phyloP scores from a whole-genome alignment of 2,797 vertebrate genomes.

The Sardinella longiceps region DNA sequence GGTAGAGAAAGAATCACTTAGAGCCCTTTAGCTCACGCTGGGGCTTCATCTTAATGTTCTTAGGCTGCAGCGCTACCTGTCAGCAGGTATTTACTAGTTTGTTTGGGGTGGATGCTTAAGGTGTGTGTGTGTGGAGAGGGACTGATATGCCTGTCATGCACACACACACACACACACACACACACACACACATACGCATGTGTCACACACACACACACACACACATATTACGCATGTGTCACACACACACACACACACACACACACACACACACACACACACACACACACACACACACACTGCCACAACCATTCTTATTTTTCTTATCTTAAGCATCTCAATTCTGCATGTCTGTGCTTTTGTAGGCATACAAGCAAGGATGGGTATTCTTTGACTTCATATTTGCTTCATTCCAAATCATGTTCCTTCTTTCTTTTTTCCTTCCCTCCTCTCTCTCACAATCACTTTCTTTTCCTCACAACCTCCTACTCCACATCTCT shows the following conservation, averaged over 20 bases:
- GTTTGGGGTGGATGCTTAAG: neutral
- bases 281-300: too few species aligned
- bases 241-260: too few species aligned
- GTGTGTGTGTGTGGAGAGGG: neutral
- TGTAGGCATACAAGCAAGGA: neutral
- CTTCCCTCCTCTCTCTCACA: neutral
- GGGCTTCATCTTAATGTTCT: neutral
- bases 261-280: too few species aligned
- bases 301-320: too few species aligned
- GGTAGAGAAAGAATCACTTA: neutral
- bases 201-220: conserved; percentile 3
- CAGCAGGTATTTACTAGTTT: neutral
- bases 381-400: neutral
- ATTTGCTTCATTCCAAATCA: neutral
- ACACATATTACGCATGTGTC: neutral
- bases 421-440: neutral
- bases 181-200: too few species aligned
- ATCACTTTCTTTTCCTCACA: too few species aligned
- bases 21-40: neutral
- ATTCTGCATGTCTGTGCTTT: neutral
- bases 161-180: neutral
- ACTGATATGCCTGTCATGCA: neutral
- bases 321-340: too few species aligned
- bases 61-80: neutral
- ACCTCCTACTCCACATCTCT: neutral